These are phyloP conservation scores for Apodemus agrarius DNA, from an alignment of 2,797 vertebrate genomes.

Conservation along the genomic window DNA sequence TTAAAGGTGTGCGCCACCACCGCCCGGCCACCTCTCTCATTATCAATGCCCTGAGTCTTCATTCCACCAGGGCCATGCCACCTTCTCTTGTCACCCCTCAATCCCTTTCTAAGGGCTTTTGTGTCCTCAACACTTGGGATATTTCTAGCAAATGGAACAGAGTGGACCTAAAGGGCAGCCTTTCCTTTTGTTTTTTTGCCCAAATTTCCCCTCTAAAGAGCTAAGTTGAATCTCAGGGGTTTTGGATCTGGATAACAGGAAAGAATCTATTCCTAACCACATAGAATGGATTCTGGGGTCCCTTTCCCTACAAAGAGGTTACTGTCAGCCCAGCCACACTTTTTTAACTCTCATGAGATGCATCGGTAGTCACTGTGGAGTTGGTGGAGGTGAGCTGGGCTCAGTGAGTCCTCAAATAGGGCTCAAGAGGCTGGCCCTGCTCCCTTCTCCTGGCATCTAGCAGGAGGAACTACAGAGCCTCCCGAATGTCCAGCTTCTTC, in stretches of 20 bases:
- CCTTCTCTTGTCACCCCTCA: constrained; percentile 93
- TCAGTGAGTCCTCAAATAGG: background rate
- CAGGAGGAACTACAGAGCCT: constrained; percentile 93
- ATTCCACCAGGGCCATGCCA: constrained; percentile 90
- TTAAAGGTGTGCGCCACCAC: too few relatives aligned
- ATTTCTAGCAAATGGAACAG: constrained; percentile 79
- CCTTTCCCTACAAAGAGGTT: constrained; percentile 84
- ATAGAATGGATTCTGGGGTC: background rate
- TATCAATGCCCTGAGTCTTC: constrained; percentile 91
- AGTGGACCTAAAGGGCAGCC: constrained; percentile 74
- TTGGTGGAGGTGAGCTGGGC: constrained; percentile 1
- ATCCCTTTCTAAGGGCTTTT: constrained; percentile 91
- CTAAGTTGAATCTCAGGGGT: background rate
- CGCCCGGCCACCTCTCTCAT: constrained; percentile 95
- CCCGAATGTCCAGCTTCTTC: constrained; percentile 95
- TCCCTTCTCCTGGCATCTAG: constrained; percentile 64
- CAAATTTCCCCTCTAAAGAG: background rate
- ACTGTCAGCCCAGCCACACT: constrained; percentile 87
- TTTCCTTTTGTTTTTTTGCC: background rate
- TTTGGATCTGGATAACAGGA: background rate
- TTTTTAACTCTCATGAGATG: constrained; percentile 83
- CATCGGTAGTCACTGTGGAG: background rate
- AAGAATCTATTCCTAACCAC: background rate
- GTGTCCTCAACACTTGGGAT: constrained; percentile 57
- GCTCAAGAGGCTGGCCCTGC: background rate